Evolutionary conservation across 2,113 vertebrate genomes (phyloP).

Genomic region (Hippoglossus stenolepis): DNA sequence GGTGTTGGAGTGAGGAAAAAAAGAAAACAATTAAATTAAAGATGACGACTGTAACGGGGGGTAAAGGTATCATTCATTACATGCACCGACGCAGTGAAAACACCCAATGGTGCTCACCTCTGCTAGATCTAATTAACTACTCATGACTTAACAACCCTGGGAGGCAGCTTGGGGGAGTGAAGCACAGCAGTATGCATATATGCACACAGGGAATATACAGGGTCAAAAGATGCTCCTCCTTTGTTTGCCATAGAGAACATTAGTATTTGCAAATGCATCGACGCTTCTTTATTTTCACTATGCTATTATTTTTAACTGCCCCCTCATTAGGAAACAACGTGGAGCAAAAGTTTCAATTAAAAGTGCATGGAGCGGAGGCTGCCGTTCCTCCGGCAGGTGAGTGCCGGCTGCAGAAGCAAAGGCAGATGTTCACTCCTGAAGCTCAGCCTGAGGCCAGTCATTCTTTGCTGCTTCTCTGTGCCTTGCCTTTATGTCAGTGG

Average conservation of each 20-base stretch:
- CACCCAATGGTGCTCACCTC: conserved; percentile 57
- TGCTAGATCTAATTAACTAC: conserved; percentile 70
- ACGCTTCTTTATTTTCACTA: background rate
- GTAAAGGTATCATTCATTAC: conserved; percentile 38
- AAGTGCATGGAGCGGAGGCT: background rate
- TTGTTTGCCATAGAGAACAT: background rate
- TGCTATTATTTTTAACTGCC: background rate
- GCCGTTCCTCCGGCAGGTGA: too few species aligned
- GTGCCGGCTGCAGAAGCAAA: too few species aligned
- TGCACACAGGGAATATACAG: too few species aligned
- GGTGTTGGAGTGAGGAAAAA: too few species aligned
- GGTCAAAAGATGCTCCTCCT: background rate
- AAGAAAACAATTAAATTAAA: background rate
- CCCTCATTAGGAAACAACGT: conserved; percentile 38
- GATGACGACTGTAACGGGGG: conserved; percentile 34
- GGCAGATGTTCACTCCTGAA: too few species aligned
- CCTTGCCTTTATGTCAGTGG: too few species aligned
- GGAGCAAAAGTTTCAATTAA: conserved; percentile 67
- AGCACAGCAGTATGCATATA: background rate
- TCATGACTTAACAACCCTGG: conserved; percentile 60
- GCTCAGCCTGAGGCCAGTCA: too few species aligned
- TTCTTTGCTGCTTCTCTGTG: too few species aligned
- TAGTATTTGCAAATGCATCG: background rate
- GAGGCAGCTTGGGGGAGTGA: conserved; percentile 21
- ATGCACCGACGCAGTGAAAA: conserved; percentile 35